Base-by-base conservation (phyloP, 2,888 invertebrate species). In the Rhamphomyia laevipes region DNA sequence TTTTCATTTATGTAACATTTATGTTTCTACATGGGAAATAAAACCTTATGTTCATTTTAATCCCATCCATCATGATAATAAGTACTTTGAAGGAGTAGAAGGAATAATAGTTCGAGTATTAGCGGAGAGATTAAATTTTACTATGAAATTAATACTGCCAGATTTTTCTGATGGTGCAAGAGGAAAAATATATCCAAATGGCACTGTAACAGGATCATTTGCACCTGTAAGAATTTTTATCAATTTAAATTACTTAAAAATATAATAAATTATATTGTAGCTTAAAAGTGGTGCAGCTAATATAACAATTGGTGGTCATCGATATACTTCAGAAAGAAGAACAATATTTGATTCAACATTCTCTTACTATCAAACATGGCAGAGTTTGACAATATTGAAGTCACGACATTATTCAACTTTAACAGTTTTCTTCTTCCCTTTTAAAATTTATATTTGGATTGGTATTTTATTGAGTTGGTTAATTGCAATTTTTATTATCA, bases 271-370 rank as follows among this genome's bases (percentile, higher is more conserved):
- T n/a, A 27, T 42, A 17, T 23, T 15, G 0, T 52, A 66, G 64
- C 45, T 67, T 13, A 48, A 55, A 1, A 17, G 51, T 0, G 54
- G 55, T 1, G 31, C 40, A 12, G 60, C 60, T 10, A 56, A 64
- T 7, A 43, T 67, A 1, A 61, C 58, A 1, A 53, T 66, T n/a
- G 67, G 67, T 1, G 62, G 58, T 0, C 59, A 6, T 58, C 59
- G 18, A 50, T 57, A 58, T 16, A 57, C 58, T 0, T 40, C 53
- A 30, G 57, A 57, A n/a, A 53, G 59, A 27, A 38, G 49, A 0
- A 35, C 49, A 4, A 2, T 58, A 59, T 27, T 45, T 23, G 6
- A 52, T 54, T 4, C 57, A 57, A 11, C 31, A 49, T n/a, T 48
- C 50, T 3, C 62, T 60, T 45, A 59, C 56, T 44, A 56, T 46